These are phyloP conservation scores for Chlorospingus semifuscus DNA, from an alignment of 2,797 vertebrate genomes.

Conservation along the genomic window DNA sequence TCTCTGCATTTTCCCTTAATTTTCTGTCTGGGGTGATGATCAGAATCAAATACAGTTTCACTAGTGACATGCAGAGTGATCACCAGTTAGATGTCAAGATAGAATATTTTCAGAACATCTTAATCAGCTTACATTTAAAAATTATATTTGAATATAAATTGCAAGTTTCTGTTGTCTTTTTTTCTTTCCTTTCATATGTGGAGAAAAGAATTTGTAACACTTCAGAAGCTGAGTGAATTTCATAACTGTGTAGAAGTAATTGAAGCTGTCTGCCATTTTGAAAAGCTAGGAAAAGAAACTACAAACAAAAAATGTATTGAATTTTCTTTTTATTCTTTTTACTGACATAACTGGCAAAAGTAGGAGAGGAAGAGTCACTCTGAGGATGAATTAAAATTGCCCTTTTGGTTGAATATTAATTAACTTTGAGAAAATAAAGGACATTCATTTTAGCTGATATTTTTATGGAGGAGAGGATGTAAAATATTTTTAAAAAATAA, in stretches of 20 bases:
- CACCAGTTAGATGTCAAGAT: not conserved
- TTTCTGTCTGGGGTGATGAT: not conserved
- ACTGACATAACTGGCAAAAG: not conserved
- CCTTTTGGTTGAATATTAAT: not conserved
- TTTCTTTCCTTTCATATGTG: not conserved
- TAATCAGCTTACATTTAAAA: not conserved
- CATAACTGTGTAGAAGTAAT: not conserved
- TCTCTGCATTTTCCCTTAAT: not conserved
- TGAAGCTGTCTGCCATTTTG: not conserved
- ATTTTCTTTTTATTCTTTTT: not conserved
- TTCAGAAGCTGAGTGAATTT: not conserved
- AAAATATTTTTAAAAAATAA: not conserved
- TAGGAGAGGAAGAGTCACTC: not conserved
- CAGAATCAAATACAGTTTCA: not conserved
- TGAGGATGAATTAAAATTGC: not conserved
- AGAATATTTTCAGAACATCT: not conserved
- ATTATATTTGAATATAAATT: not conserved
- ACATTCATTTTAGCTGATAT: not conserved
- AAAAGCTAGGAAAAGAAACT: not conserved
- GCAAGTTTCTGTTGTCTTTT: not conserved
- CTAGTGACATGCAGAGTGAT: not conserved
- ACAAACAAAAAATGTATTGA: not conserved
- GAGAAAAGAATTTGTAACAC: not conserved
- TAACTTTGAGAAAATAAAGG: not conserved
- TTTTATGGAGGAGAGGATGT: not conserved